Base-by-base conservation (phyloP, 2,888 invertebrate genomes). In the Lasioglossum calceatum region DNA sequence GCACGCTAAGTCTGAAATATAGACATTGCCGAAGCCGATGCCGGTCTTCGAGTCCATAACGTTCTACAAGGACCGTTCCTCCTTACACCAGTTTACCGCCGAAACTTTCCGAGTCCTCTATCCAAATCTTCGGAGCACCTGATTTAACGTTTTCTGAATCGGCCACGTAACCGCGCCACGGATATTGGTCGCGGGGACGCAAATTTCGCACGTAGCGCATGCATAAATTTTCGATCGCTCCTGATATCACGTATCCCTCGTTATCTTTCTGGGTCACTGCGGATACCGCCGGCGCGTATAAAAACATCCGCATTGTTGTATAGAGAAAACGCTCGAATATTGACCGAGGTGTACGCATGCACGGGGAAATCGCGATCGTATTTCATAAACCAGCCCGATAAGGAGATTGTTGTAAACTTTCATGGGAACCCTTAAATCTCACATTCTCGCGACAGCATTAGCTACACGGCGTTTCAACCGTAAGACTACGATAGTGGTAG, bases 1-100 rank as follows among this genome's bases (percentile, higher is more conserved):
- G 92, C 90, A 87, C 91, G 84, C 89, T 91, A 92, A 94, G 91
- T 91, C 92, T 92, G 90, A 92, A 91, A 92, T 92, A 93, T 92
- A 92, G 92, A 61, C 87, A 87, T 84, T 44, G 87, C 61, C 82
- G 80, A 84, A 82, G 54, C 54, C 83, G 54, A 58, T 72, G 82
- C 54, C 54, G 27, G 61, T 61, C 61, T 67, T 74, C 58, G 86
- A 86, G 79, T 88, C 84, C 73, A 71, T 64, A 90, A 84, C 71
- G 75, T 82, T 54, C 75, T 39, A 70, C 47, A 44, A 44, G 75
- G 73, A 86, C 84, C 61, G 77, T 78, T 88, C 80, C 54, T 64
- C 67, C 32, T 47, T 19, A 32, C 70, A n/a, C 42, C 36, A 58
- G 70, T 47, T 61, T 64, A 76, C 50, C n/a, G 36, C 0, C 58